A percentile compares a stretch with the other conserved stretches of the same genome.
phyloP scores from a whole-genome alignment of 1,140 invertebrate genomes.

The Archivesica marissinica region DNA sequence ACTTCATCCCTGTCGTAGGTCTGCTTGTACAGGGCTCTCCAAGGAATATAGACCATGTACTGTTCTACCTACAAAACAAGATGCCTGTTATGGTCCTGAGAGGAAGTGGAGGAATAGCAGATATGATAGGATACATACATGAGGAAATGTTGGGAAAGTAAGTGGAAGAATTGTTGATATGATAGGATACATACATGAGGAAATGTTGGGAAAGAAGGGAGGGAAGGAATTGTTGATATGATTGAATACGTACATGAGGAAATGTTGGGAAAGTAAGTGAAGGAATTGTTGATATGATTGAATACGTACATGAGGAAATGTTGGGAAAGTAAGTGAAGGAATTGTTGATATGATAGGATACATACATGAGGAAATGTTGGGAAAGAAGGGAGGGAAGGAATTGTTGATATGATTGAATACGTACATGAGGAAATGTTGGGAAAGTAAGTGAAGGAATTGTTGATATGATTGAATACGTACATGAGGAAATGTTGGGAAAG shows the following conservation, averaged over 20 bases:
- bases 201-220: slow-evolving; percentile 81
- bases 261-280: too few species aligned
- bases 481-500: too few species aligned
- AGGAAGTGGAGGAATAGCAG: slow-evolving; percentile 83
- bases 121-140: slow-evolving; percentile 83
- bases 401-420: slow-evolving; percentile 84
- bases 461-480: too few species aligned
- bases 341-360: too few species aligned
- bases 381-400: slow-evolving; percentile 83
- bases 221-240: too few species aligned
- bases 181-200: slow-evolving; percentile 82
- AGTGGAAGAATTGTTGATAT: slow-evolving; percentile 82
- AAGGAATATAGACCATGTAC: slow-evolving; percentile 80
- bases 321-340: too few species aligned
- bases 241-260: too few species aligned
- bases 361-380: too few species aligned
- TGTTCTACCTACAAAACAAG: slow-evolving; percentile 82
- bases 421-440: slow-evolving; percentile 82
- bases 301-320: too few species aligned
- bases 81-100: slow-evolving; percentile 84
- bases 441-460: too few species aligned
- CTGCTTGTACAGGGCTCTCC: slow-evolving; percentile 84
- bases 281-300: too few species aligned
- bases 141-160: slow-evolving; percentile 83
- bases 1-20: slow-evolving; percentile 82